Evolutionary conservation across 2,888 invertebrate genomes (phyloP), one percentile per base, ranked within the genome.

Genomic region (Halictus quadricinctus): DNA sequence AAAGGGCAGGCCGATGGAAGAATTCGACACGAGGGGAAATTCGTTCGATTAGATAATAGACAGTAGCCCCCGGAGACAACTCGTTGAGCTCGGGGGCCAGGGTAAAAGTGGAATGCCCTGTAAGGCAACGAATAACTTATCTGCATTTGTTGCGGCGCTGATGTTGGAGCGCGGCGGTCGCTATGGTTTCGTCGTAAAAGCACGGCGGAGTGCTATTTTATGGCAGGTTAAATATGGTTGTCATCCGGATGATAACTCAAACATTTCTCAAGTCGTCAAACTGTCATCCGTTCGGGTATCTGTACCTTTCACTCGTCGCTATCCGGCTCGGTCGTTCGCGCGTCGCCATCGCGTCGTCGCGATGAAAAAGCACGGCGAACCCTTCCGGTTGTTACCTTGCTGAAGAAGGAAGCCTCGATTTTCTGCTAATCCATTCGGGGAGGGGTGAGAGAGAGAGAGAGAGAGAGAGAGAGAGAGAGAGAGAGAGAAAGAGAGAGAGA

Each of bases 211-310:
- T 88, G 88, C 89, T 88, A 87, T 87, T 91, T 90, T 90, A 90
- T 83, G 87, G 83, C 82, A 80, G 88, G 84, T 88, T 87, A 84
- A 90, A 85, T 89, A 89, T 80, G 88, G 81, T 88, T 87, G 90
- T 89, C 90, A 84, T 86, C 77, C 81, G 12, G 78, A 83, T 83
- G 90, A 90, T 90, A 90, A 90, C 82, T 90, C 91, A 89, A 91
- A 88, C 90, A 87, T 90, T 90, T 86, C 81, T 83, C 87, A 41
- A 84, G 88, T 91, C 90, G 89, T 91, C 90, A 89, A 91, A 81
- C 88, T 88, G 91, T 91, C 91, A 88, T 75, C 84, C 83, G 36
- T 18, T 29, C 66, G 80, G 36, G 29, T 88, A 85, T 90, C 88
- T 79, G 79, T 87, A 79, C 78, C 79, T 83, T 89, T 88, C 88